A percentile compares a stretch with the other conserved stretches of the same genome.
Evolutionary conservation across 2,797 vertebrate species (phyloP).

Genomic region (Oreochromis mossambicus): DNA sequence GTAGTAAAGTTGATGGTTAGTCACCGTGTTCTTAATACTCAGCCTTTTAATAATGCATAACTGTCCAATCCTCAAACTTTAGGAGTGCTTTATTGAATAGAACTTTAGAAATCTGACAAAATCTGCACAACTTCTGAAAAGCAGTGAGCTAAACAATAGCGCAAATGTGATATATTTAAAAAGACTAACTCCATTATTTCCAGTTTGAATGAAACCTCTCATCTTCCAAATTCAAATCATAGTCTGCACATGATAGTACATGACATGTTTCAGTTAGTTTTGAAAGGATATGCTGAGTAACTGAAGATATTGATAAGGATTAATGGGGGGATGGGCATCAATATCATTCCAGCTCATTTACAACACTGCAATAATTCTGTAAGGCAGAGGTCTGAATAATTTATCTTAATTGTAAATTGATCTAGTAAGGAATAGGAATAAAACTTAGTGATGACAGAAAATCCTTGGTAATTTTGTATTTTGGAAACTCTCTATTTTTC

Average conservation of each 20-base stretch:
- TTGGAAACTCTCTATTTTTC: neutral
- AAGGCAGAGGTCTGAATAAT: conserved; percentile 43
- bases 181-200: neutral
- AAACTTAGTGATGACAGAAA: conserved; percentile 11
- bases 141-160: neutral
- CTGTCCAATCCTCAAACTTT: neutral
- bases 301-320: conserved; percentile 40
- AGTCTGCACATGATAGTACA: neutral
- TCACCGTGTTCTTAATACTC: neutral
- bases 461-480: conserved; percentile 9
- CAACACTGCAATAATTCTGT: conserved; percentile 41
- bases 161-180: neutral
- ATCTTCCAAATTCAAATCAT: neutral
- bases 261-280: neutral
- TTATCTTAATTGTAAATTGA: conserved; percentile 52
- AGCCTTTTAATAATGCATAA: neutral
- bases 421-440: conserved; percentile 11
- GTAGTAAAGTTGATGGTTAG: neutral
- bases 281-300: conserved; percentile 47
- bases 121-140: neutral
- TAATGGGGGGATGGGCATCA: conserved; percentile 41
- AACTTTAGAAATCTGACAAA: neutral
- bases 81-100: neutral
- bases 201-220: neutral
- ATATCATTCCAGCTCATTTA: conserved; percentile 54